These are phyloP conservation scores for Sturnira hondurensis DNA, from an alignment of 2,113 vertebrate genomes.

Conservation along the genomic window DNA sequence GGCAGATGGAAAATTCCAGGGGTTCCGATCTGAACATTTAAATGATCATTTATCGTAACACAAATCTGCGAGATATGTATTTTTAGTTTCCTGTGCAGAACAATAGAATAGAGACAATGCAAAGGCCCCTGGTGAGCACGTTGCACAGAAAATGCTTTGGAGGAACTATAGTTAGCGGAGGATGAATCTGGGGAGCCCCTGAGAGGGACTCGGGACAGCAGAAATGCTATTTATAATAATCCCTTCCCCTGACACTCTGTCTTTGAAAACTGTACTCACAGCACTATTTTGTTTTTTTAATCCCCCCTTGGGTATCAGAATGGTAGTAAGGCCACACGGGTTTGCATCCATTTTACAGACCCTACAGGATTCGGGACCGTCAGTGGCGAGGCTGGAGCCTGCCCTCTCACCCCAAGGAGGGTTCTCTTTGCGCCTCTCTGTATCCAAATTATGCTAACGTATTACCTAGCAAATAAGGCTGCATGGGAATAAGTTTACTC, in stretches of 20 bases:
- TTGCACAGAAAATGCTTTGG: conserved; percentile 20
- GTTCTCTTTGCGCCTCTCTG: background rate
- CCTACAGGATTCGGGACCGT: background rate
- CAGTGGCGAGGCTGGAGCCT: background rate
- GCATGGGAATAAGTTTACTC: background rate
- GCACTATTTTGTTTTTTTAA: background rate
- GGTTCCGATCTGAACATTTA: conserved; percentile 77
- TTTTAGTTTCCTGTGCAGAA: conserved; percentile 74
- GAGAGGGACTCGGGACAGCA: background rate
- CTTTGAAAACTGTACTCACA: conserved; percentile 5
- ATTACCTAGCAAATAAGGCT: background rate
- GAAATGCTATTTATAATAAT: background rate
- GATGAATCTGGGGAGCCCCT: background rate
- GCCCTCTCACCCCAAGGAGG: background rate
- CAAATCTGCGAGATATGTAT: conserved; percentile 72
- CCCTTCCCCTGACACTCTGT: background rate
- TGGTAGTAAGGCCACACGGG: background rate
- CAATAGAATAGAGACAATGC: conserved; percentile 67
- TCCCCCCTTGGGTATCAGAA: background rate
- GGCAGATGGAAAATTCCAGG: conserved; percentile 83
- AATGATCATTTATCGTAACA: conserved; percentile 78
- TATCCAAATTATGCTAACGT: background rate
- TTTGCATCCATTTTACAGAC: background rate
- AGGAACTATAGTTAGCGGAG: background rate
- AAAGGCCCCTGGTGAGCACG: background rate